Base-by-base conservation (phyloP, 1,140 invertebrate genomes). In the Theocolax elegans region DNA sequence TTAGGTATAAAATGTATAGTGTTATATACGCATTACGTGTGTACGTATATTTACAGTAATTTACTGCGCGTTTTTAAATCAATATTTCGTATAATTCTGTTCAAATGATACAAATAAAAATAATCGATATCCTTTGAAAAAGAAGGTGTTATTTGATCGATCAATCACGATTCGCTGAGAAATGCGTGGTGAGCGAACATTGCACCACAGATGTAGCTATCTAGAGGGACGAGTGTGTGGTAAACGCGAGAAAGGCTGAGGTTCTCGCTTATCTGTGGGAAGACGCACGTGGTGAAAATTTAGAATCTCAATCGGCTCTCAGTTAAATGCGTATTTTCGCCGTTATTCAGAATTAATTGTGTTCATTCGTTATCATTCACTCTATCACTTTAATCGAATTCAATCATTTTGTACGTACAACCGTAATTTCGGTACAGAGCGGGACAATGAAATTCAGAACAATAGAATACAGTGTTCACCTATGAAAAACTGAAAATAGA, bases 251-350 rank as follows among this genome's bases (percentile, higher is more conserved):
- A 53, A 29, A 53, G 25, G 49, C 25, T 9, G 10, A n/a, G n/a
- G 49, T 4, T 21, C 49, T 35, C 13, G 21, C 53, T 56, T 35
- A 35, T 56, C 29, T 17, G 6, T 31, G 29, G 53, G 4, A 59
- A 42, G 56, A 25, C 21, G 56, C 56, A 42, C 13, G 21, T 25
- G 56, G 9, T 8, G 56, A 42, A 59, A 21, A 42, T 59, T 59
- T 15, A 23, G 38, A 42, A 59, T 59, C 19, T 25, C 38, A 42
- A 44, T 35, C 35, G 19, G 13, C 1, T 7, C n/a, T 56, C 13
- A 23, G 29, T 56, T 56, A 56, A 19, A 38, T 19, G 7, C 29
- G n/a, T 38, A 35, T 56, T 56, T 29, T 29, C 17, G 27, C 29
- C 1, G 9, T 13, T 19, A 56, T 56, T 38, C 53, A 21, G 10